Conservation (phyloP, 2,888 invertebrate genomes). For the Leucoma salicis region DNA sequence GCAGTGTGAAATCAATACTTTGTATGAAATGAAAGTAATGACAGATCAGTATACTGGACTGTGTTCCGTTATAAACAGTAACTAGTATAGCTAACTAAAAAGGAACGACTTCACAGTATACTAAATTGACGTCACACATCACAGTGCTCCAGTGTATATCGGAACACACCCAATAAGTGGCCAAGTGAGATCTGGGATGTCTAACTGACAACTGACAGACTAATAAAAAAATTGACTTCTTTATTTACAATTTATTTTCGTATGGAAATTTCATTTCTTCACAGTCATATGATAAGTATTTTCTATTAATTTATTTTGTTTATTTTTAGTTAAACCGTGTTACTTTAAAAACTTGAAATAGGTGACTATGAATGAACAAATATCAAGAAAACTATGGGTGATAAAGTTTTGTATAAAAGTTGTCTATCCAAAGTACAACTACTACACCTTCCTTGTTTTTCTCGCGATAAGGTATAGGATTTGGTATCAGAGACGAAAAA, state of each 20-base stretch:
- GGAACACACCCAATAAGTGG: too few relatives aligned
- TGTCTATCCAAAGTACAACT: slow-evolving; percentile 74
- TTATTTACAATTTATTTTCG: neutral
- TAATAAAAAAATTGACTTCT: neutral
- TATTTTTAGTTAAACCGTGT: slow-evolving; percentile 4
- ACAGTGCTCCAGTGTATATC: too few relatives aligned
- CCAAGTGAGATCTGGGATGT: too few relatives aligned
- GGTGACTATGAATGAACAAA: slow-evolving; percentile 64
- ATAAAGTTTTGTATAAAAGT: slow-evolving; percentile 72
- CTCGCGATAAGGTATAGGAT: slow-evolving; percentile 70
- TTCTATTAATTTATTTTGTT: slow-evolving; percentile 13
- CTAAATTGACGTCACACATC: too few relatives aligned
- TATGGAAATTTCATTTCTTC: neutral
- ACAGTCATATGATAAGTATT: neutral
- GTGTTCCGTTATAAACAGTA: too few relatives aligned
- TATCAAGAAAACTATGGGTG: slow-evolving; percentile 62
- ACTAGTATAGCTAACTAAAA: too few relatives aligned
- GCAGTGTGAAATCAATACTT: too few relatives aligned
- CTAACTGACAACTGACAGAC: neutral
- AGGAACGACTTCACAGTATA: too few relatives aligned
- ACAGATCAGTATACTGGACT: too few relatives aligned
- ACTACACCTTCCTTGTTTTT: slow-evolving; percentile 63
- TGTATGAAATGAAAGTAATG: too few relatives aligned
- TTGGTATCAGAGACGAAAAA: slow-evolving; percentile 41
- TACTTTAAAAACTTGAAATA: slow-evolving; percentile 2